phyloP scores from a whole-genome alignment of 2,113 vertebrate genomes.

The Henicopernis longicauda region DNA sequence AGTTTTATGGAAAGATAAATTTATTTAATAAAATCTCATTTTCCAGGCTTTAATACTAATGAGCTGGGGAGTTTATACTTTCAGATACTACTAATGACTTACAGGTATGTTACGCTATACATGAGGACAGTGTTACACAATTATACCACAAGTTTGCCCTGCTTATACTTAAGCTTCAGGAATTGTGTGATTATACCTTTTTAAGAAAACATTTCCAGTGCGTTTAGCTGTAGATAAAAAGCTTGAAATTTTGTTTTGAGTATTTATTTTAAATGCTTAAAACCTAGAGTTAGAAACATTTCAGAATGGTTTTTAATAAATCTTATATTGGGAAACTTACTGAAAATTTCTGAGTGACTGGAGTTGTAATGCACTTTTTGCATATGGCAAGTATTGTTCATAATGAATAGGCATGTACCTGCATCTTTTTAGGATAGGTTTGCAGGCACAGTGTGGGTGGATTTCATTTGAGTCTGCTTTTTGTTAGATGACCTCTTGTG shows the following conservation, averaged over 20 bases:
- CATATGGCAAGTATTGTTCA: not conserved
- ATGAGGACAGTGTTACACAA: fast-evolving
- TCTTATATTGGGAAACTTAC: not conserved
- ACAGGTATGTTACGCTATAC: not conserved
- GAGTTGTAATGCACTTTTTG: not conserved
- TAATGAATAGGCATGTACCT: not conserved
- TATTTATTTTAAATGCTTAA: not conserved
- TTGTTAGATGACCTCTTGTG: not conserved
- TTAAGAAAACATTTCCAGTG: not conserved
- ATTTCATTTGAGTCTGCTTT: not conserved
- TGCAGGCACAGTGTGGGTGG: fast-evolving
- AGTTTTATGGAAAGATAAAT: not conserved
- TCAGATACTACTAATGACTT: not conserved
- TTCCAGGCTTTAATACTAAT: not conserved
- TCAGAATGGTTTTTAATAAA: not conserved
- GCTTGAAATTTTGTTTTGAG: not conserved
- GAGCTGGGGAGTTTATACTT: not conserved
- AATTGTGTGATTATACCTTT: not conserved
- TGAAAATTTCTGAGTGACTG: not conserved
- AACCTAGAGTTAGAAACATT: not conserved
- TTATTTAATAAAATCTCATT: not conserved
- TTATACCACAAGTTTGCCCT: not conserved
- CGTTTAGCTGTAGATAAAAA: not conserved
- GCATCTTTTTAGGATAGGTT: not conserved
- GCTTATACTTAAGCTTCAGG: not conserved